A percentile compares a stretch with the other conserved stretches of the same genome.
phyloP scores from a whole-genome alignment of 2,888 invertebrate genomes.

The Lamellibrachia columna region DNA sequence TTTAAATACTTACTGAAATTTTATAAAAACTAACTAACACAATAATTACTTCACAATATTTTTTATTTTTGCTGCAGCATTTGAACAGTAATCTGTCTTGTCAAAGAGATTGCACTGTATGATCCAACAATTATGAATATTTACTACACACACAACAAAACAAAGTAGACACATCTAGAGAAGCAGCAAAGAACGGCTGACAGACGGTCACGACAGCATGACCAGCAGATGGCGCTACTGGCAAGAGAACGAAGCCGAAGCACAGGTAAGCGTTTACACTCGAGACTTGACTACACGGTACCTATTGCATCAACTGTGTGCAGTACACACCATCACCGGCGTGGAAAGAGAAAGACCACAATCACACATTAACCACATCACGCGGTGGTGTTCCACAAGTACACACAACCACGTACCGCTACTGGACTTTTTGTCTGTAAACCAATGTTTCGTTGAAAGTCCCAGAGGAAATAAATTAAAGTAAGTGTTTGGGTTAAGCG shows the following conservation, averaged over 20 bases:
- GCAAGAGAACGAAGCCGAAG: not conserved
- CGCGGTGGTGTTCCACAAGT: not conserved
- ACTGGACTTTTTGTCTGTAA: slow-evolving; percentile 10
- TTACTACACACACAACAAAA: not conserved
- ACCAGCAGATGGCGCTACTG: not conserved
- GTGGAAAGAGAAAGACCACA: not conserved
- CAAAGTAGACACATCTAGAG: not conserved
- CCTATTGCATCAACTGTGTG: slow-evolving; percentile 11
- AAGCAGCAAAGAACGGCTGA: not conserved
- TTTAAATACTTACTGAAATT: too few species aligned
- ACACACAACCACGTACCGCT: not conserved
- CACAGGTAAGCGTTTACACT: not conserved
- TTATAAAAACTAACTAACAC: too few species aligned
- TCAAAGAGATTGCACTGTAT: too few species aligned
- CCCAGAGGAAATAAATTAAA: not conserved
- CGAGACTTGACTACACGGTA: not conserved
- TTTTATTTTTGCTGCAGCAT: too few species aligned
- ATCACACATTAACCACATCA: not conserved
- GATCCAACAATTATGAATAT: not conserved
- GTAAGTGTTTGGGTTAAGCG: not conserved
- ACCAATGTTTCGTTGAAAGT: not conserved
- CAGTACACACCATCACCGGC: not conserved
- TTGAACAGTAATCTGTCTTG: not conserved
- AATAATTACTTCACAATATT: too few species aligned
- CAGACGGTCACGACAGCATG: not conserved